These are phyloP conservation scores for Bothrops jararaca DNA, from an alignment of 2,113 vertebrate species.

Conservation along the genomic window DNA sequence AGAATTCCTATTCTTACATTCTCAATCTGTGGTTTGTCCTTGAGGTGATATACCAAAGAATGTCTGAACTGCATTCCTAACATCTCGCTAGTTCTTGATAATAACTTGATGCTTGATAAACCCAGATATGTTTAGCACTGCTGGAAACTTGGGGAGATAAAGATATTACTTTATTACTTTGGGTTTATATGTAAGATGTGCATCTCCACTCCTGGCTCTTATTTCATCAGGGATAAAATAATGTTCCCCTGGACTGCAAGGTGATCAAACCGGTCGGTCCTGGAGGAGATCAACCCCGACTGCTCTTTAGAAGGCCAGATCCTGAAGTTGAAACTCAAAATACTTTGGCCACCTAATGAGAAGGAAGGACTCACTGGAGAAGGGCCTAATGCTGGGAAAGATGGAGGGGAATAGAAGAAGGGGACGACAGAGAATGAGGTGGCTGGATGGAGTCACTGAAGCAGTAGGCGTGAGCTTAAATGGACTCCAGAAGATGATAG, in stretches of 20 bases:
- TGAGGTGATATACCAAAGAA: not conserved
- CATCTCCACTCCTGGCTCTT: not conserved
- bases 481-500: too few species aligned
- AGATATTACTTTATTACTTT: not conserved
- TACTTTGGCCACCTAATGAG: too few species aligned
- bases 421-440: too few species aligned
- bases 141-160: not conserved
- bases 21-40: conserved; percentile 42
- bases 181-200: not conserved
- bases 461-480: too few species aligned
- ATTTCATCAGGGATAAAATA: not conserved
- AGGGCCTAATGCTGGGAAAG: too few species aligned
- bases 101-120: not conserved
- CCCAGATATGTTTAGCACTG: not conserved
- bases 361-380: too few species aligned
- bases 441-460: too few species aligned
- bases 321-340: too few species aligned
- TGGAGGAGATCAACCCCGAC: too few species aligned
- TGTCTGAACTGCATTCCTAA: not conserved
- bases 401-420: too few species aligned
- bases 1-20: conserved; percentile 34
- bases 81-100: not conserved
- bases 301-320: too few species aligned
- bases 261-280: too few species aligned
- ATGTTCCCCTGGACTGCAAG: not conserved